Percentiles rank a stretch among this genome's conserved stretches.
Conservation (phyloP, 1,140 invertebrate species). For the Plutomurus gul region DNA sequence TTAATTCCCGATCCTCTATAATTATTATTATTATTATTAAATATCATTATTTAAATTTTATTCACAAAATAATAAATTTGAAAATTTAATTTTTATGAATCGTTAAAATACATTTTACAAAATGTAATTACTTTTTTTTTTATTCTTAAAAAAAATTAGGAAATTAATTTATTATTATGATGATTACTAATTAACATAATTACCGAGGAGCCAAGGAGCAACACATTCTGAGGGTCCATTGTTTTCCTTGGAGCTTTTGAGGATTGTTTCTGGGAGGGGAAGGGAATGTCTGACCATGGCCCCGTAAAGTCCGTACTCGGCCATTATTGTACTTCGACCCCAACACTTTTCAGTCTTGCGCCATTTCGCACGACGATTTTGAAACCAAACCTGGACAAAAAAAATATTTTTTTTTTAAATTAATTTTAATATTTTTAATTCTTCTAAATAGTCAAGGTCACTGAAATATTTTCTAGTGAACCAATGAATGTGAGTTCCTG, state of each 20-base stretch:
- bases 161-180: neutral
- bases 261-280: conserved; percentile 94
- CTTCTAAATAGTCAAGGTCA: neutral
- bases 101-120: no score
- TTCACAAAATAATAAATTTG: neutral
- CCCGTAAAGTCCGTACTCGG: conserved; percentile 97
- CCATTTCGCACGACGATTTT: conserved; percentile 97
- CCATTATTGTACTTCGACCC: conserved; percentile 99
- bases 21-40: no score
- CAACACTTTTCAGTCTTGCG: conserved; percentile 99
- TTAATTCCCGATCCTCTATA: no score
- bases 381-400: conserved; percentile 90
- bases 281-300: conserved; percentile 91
- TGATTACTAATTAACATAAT: conserved; percentile 23
- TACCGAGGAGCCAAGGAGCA: conserved; percentile 96
- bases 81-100: neutral
- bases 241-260: conserved; percentile 93
- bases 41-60: no score
- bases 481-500: neutral
- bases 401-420: neutral
- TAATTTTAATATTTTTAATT: neutral
- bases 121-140: neutral
- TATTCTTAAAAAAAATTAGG: neutral
- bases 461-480: neutral
- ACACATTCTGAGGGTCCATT: conserved; percentile 60